phyloP scores from a whole-genome alignment of 2,113 vertebrate species.

The Hipposideros armiger region DNA sequence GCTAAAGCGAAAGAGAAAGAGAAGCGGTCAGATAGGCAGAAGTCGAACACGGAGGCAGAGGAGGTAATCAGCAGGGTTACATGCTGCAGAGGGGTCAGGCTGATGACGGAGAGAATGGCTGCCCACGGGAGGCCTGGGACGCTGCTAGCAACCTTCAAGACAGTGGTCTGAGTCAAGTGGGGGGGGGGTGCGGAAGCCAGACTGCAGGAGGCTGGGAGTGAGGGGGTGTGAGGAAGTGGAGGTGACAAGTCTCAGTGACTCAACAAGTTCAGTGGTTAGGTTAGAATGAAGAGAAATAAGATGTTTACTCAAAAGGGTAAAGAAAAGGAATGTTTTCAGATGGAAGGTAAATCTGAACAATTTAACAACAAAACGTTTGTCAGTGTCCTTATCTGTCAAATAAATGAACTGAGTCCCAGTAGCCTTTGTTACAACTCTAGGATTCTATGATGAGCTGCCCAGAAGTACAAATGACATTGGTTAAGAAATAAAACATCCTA shows the following conservation, averaged over 20 bases:
- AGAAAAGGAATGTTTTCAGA: background rate
- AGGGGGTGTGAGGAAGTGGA: slow-evolving; percentile 58
- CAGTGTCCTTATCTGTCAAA: slow-evolving; percentile 8
- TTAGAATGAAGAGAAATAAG: slow-evolving; percentile 34
- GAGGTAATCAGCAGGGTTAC: background rate
- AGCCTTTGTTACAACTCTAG: background rate
- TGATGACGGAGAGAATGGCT: background rate
- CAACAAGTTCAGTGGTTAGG: slow-evolving; percentile 58
- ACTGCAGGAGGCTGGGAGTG: slow-evolving; percentile 7
- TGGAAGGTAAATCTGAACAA: background rate
- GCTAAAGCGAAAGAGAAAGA: background rate
- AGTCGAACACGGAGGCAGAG: background rate
- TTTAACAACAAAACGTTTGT: slow-evolving; percentile 27
- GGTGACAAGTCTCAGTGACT: slow-evolving; percentile 12
- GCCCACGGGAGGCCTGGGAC: background rate
- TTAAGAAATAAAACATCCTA: slow-evolving; percentile 33
- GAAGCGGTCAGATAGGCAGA: background rate
- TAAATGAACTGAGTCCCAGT: slow-evolving; percentile 6
- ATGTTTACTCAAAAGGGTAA: slow-evolving; percentile 45
- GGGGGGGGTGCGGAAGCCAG: slow-evolving; percentile 27
- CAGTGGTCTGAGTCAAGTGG: background rate
- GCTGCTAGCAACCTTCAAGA: background rate
- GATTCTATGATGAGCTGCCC: background rate
- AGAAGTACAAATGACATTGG: background rate
- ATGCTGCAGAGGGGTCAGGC: background rate